phyloP scores from a whole-genome alignment of 1,140 invertebrate genomes.

The Popillia japonica region DNA sequence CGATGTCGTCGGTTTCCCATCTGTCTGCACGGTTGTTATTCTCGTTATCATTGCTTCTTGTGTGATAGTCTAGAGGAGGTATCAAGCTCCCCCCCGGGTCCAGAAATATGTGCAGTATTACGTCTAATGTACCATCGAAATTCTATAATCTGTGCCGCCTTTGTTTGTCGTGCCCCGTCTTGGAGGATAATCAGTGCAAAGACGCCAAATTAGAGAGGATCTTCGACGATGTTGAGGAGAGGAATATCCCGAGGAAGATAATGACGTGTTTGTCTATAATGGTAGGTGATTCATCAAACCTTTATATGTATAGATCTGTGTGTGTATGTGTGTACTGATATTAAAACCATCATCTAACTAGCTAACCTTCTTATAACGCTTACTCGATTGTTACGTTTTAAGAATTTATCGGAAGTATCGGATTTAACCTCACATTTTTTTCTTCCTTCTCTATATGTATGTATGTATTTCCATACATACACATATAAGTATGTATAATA shows the following conservation, averaged over 20 bases:
- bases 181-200: conserved; percentile 40
- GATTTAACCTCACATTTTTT: not conserved
- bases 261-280: conserved; percentile 63
- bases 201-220: conserved; percentile 52
- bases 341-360: not conserved
- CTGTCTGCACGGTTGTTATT: conserved; percentile 46
- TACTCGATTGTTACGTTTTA: not conserved
- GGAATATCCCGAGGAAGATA: conserved; percentile 60
- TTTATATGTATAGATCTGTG: not conserved
- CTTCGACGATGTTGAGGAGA: conserved; percentile 50
- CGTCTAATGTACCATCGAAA: conserved; percentile 67
- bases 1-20: not conserved
- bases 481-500: too few species aligned
- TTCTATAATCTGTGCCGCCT: conserved; percentile 73
- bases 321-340: not conserved
- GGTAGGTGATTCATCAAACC: conserved; percentile 57
- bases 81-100: too few species aligned
- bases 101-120: conserved; percentile 62
- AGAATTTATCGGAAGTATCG: not conserved
- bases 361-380: not conserved
- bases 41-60: not conserved
- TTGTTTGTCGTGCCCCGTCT: conserved; percentile 62
- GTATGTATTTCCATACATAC: too few species aligned
- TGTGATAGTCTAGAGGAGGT: conserved; percentile 12
- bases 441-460: too few species aligned